Base-by-base conservation (phyloP, 1,140 invertebrate species). In the Anadara kagoshimensis region DNA sequence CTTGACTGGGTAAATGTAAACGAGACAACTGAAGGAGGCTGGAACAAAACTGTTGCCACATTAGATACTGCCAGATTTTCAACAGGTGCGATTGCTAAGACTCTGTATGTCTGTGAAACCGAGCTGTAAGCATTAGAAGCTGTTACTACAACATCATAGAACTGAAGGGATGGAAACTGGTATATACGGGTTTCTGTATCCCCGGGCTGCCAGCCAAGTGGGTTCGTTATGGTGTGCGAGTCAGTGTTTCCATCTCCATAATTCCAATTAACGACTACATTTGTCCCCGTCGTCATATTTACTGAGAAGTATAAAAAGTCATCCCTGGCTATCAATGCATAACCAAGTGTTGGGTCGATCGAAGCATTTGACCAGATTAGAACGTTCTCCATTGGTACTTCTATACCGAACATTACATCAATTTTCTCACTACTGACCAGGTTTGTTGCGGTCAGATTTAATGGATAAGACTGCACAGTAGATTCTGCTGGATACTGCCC, bases 81-180 rank as follows among this genome's bases (percentile, higher is more conserved):
- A 10, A 85, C 79, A 0, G 79, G 72, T 7, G 76, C 72, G 12
- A 79, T 76, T n/a, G 82, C 78, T 14, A 80, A 36, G 1, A 84
- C 43, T 14, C 56, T 51, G 26, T 75, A 70, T 8, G 43, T 68
- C 18, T 78, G 69, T 4, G 47, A 68, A 12, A 76, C 71, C 0
- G 80, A 75, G 10, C 75, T 81, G 11, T 83, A 80, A 26, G 69
- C 47, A 64, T 88, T 88, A 24, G 59, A 77, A 51, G 85, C 77
- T 14, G 62, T 75, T 11, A 84, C 80, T 14, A 41, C 72, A 8
- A 86, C 74, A 43, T 68, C 70, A 43, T 78, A 87, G n/a, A 59
- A 45, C 1, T 82, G 84, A 18, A 78, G 76, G 12, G 67, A 69
- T 20, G 53, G 36, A 59, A 81, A 88, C 12, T 26, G 69, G 69